Conservation (phyloP, 2,888 invertebrate genomes). For the Epinotia nisella region DNA sequence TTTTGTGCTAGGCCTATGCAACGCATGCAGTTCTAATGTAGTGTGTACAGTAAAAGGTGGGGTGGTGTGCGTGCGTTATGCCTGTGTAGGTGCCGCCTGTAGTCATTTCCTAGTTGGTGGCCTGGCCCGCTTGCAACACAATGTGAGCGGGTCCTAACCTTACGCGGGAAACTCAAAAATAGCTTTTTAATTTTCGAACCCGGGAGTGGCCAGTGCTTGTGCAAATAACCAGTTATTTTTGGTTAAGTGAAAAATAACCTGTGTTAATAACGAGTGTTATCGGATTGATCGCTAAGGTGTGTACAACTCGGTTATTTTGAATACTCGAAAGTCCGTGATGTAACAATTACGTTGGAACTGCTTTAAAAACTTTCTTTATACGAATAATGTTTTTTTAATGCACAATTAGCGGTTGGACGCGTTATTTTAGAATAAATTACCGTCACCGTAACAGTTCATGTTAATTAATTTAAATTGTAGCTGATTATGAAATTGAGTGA, state of each 20-base stretch:
- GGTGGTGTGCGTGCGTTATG: slow-evolving; percentile 56
- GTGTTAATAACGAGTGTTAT: slow-evolving; percentile 35
- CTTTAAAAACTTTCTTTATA: slow-evolving; percentile 51
- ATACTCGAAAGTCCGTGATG: slow-evolving; percentile 53
- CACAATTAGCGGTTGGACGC: slow-evolving; percentile 54
- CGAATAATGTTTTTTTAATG: slow-evolving; percentile 55
- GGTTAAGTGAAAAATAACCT: slow-evolving; percentile 45
- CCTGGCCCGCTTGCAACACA: slow-evolving; percentile 80
- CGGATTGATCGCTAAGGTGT: slow-evolving; percentile 48
- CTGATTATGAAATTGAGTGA: slow-evolving; percentile 28
- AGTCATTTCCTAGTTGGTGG: slow-evolving; percentile 82
- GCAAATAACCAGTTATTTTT: slow-evolving; percentile 50
- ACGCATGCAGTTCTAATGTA: slow-evolving; percentile 55
- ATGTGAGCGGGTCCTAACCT: slow-evolving; percentile 81
- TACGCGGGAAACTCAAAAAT: slow-evolving; percentile 72
- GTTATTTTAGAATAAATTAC: slow-evolving; percentile 53
- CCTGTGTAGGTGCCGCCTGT: slow-evolving; percentile 67
- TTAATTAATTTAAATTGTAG: slow-evolving; percentile 38
- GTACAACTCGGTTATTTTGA: slow-evolving; percentile 44
- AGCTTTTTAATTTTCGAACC: slow-evolving; percentile 46
- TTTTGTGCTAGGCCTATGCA: slow-evolving; percentile 53
- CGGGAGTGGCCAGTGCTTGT: slow-evolving; percentile 50
- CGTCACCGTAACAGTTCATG: slow-evolving; percentile 54
- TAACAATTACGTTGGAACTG: slow-evolving; percentile 48
- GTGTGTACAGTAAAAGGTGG: slow-evolving; percentile 56